A percentile compares a stretch with the other conserved stretches of the same genome.
phyloP scores from a whole-genome alignment of 1,140 invertebrate genomes.

The Drosophila kanapiae region DNA sequence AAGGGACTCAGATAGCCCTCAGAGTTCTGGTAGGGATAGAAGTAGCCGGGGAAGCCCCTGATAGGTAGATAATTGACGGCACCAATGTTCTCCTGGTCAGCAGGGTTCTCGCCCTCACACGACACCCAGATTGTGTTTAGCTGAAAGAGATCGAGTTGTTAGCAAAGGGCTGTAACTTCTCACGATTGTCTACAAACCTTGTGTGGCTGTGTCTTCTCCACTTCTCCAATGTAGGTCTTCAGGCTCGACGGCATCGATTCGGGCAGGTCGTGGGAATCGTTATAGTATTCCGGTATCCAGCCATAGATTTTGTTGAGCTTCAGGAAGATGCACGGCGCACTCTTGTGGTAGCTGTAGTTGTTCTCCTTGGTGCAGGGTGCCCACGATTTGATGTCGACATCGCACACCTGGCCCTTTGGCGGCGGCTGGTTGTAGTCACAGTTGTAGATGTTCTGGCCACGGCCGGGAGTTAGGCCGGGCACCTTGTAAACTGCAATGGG shows the following conservation, averaged over 20 bases:
- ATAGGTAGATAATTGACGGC: conserved; percentile 90
- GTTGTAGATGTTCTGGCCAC: conserved; percentile 89
- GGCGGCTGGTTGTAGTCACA: conserved; percentile 89
- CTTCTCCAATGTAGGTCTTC: conserved; percentile 78
- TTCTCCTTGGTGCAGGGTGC: conserved; percentile 89
- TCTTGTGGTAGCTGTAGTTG: conserved; percentile 91
- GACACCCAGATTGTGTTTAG: conserved; percentile 94
- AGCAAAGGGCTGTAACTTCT: not conserved
- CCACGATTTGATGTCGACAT: conserved; percentile 89
- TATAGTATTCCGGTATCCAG: conserved; percentile 91
- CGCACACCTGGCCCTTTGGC: conserved; percentile 89
- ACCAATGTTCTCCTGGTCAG: conserved; percentile 95
- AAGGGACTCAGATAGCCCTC: conserved; percentile 95
- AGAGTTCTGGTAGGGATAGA: conserved; percentile 92
- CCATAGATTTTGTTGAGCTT: conserved; percentile 93
- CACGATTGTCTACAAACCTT: conserved; percentile 48
- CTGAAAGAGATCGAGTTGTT: conserved; percentile 79
- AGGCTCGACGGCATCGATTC: conserved; percentile 90
- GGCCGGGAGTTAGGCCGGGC: conserved; percentile 88
- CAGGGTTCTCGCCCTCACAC: conserved; percentile 95
- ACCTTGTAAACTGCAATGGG: conserved; percentile 88
- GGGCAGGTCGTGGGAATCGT: conserved; percentile 87
- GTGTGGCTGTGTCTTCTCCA: conserved; percentile 62
- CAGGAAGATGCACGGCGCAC: conserved; percentile 92
- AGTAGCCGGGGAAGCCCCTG: conserved; percentile 93